Evolutionary conservation across 2,113 vertebrate genomes (phyloP).

Genomic region (Sylvicapra grimmia): DNA sequence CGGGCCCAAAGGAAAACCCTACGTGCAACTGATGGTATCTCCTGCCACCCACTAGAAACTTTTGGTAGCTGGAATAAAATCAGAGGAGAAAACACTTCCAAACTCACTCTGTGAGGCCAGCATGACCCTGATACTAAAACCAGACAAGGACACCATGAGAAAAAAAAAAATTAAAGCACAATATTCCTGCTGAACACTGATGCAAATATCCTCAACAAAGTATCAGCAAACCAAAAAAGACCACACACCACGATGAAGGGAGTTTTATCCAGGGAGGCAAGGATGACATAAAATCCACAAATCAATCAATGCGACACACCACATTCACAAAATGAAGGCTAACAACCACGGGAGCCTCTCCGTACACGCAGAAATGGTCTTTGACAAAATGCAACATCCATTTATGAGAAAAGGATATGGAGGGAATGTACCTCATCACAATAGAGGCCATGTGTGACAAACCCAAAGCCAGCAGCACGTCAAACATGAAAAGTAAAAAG

Average conservation of each 20-base stretch:
- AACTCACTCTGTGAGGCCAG: neutral
- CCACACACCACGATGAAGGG: no score
- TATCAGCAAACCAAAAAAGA: neutral
- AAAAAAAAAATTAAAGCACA: neutral
- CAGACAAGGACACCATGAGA: neutral
- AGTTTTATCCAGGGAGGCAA: neutral
- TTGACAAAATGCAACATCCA: neutral
- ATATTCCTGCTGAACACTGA: neutral
- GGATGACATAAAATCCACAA: no score
- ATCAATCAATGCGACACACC: neutral
- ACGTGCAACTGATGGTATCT: neutral
- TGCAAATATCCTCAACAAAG: neutral
- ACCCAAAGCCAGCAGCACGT: neutral
- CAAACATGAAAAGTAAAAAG: neutral
- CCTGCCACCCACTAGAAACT: neutral
- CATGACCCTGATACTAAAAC: neutral
- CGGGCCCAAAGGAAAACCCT: no score
- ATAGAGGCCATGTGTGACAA: neutral
- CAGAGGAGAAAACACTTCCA: neutral
- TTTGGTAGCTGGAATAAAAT: neutral
- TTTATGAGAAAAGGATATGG: neutral
- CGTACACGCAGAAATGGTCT: neutral
- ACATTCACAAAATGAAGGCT: neutral
- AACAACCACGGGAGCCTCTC: neutral
- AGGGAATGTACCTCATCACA: neutral